Evolutionary conservation across 2,797 vertebrate genomes (phyloP).

Genomic region (Lithobates sylvaticus): DNA sequence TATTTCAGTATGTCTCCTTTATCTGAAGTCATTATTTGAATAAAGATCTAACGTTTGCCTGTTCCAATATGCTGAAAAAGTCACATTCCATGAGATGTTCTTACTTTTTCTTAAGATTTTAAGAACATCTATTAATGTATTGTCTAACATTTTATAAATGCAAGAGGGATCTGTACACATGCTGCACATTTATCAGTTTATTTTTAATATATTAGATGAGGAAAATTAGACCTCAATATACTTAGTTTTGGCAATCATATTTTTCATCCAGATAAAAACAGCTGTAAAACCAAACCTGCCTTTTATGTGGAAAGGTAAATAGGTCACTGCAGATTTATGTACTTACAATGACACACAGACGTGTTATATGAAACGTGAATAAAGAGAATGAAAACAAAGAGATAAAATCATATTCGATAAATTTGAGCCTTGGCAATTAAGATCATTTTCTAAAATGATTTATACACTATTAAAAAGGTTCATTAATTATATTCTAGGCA

Average conservation of each 20-base stretch:
- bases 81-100: no score
- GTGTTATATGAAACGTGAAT: background rate
- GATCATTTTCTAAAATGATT: background rate
- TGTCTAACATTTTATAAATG: background rate
- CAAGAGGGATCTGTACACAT: background rate
- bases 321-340: conserved; percentile 15
- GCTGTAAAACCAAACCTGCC: background rate
- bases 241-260: conserved; percentile 16
- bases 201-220: background rate
- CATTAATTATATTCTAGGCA: background rate
- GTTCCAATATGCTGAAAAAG: no score
- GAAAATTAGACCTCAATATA: background rate
- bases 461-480: background rate
- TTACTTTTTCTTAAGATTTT: no score
- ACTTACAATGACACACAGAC: background rate
- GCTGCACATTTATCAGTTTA: background rate
- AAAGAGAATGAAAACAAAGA: background rate
- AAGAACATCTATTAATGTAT: background rate
- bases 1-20: no score
- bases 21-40: no score
- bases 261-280: conserved; percentile 7
- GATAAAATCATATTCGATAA: background rate
- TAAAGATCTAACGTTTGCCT: no score
- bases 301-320: conserved; percentile 6
- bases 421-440: background rate